Evolutionary conservation across 2,797 vertebrate genomes (phyloP).

Genomic region (Acanthopagrus latus): DNA sequence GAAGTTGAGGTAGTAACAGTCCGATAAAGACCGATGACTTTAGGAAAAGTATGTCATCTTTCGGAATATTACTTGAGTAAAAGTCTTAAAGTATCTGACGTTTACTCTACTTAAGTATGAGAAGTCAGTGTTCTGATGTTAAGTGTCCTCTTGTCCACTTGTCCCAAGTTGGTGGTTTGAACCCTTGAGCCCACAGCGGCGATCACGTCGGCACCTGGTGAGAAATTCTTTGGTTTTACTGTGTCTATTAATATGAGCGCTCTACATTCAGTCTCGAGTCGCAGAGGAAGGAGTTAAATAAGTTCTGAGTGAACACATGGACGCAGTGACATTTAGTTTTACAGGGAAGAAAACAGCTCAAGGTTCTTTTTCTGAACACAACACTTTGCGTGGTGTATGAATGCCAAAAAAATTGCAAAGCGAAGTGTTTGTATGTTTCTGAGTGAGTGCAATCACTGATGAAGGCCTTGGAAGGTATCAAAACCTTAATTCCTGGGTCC

Average conservation of each 20-base stretch:
- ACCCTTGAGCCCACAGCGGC: no score
- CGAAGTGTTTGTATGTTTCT: not conserved
- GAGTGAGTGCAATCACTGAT: not conserved
- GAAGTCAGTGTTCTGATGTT: no score
- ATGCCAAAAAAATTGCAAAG: conserved; percentile 1
- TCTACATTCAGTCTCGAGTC: not conserved
- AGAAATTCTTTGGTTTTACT: not conserved
- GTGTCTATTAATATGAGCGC: not conserved
- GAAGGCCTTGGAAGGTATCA: not conserved
- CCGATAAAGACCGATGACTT: no score
- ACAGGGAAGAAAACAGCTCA: not conserved
- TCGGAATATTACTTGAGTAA: no score
- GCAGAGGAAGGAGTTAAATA: not conserved
- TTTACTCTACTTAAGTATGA: no score
- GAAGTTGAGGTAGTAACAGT: no score
- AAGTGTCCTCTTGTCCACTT: no score
- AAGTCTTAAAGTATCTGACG: no score
- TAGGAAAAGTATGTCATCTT: no score
- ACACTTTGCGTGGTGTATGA: not conserved
- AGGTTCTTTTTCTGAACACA: not conserved
- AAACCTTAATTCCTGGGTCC: not conserved
- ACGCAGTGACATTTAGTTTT: not conserved
- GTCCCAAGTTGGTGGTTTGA: no score
- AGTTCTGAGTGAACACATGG: no score
- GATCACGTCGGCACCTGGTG: no score